phyloP scores from a whole-genome alignment of 2,113 vertebrate genomes.

The Bungarus multicinctus region DNA sequence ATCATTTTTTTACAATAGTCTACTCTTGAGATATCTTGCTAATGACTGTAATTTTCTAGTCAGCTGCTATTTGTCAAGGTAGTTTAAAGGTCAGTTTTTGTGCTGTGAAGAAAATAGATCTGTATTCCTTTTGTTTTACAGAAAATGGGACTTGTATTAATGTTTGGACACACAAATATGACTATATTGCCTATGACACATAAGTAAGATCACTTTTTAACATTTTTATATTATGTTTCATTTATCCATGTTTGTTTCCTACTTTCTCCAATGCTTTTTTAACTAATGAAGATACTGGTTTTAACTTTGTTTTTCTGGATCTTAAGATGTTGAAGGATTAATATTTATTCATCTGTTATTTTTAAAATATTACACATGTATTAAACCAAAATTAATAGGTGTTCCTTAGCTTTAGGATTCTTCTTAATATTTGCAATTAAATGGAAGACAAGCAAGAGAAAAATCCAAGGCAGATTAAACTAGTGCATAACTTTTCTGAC shows the following conservation, averaged over 20 bases:
- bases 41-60: slow-evolving; percentile 80
- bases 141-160: slow-evolving; percentile 37
- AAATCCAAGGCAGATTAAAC: background rate
- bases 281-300: slow-evolving; percentile 6
- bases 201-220: slow-evolving; percentile 5
- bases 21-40: slow-evolving; percentile 71
- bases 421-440: background rate
- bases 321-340: background rate
- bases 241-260: slow-evolving; percentile 17
- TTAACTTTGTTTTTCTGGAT: slow-evolving; percentile 8
- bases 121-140: slow-evolving; percentile 45
- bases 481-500: background rate
- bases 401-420: background rate
- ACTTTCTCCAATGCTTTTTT: slow-evolving; percentile 22
- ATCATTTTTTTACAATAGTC: slow-evolving; percentile 70
- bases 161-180: slow-evolving; percentile 45
- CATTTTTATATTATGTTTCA: slow-evolving; percentile 26
- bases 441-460: background rate
- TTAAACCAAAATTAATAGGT: background rate
- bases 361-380: background rate
- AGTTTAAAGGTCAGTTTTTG: slow-evolving; percentile 76
- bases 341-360: slow-evolving; percentile 14
- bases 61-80: slow-evolving; percentile 78
- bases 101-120: slow-evolving; percentile 50
- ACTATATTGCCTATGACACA: slow-evolving; percentile 7